Evolutionary conservation across 2,888 invertebrate genomes (phyloP), one percentile per base, ranked within the genome.

Genomic region (Hirtodrosophila duncani): DNA sequence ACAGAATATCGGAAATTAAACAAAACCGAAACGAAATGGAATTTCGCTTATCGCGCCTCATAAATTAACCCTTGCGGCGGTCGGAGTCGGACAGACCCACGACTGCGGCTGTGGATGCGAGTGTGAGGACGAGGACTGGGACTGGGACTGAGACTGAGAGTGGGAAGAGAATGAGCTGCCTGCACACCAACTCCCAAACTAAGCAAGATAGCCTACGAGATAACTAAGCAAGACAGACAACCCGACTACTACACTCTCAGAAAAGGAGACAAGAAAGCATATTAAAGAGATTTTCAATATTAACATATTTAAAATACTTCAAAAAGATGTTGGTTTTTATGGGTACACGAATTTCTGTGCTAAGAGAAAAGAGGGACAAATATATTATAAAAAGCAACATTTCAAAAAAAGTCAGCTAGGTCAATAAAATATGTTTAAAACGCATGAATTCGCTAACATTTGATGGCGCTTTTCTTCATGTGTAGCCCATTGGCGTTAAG

Each of bases 1-100:
- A 67, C 48, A 69, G 69, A 66, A 77, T 70, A 80, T 77, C 74
- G 74, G 77, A 79, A 80, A 80, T 81, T 81, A 80, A 81, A 80
- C 78, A 70, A 78, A 71, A 75, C 55, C 75, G 70, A 63, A 78
- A 80, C 64, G 67, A 71, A 74, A 81, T 74, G 74, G 81, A 80
- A 80, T 74, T 70, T 80, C 65, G 81, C 78, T 83, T 83, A 83
- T 81, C 82, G 82, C 81, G 72, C 67, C 77, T 71, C 81, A 77
- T 83, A 83, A 83, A 80, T 83, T 81, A 78, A 80, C 78, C 78
- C 80, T 78, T 80, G 66, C 72, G 70, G 64, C 60, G 59, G 62
- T 55, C 69, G 45, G 31, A n/a, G n/a, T n/a, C n/a, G n/a, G n/a
- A 33, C 20, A 29, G 34, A 45, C 33, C 18, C 41, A 34, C 43